Evolutionary conservation across 2,888 invertebrate species (phyloP), one percentile per base, ranked within the genome.

Genomic region (Melanostoma scalare): DNA sequence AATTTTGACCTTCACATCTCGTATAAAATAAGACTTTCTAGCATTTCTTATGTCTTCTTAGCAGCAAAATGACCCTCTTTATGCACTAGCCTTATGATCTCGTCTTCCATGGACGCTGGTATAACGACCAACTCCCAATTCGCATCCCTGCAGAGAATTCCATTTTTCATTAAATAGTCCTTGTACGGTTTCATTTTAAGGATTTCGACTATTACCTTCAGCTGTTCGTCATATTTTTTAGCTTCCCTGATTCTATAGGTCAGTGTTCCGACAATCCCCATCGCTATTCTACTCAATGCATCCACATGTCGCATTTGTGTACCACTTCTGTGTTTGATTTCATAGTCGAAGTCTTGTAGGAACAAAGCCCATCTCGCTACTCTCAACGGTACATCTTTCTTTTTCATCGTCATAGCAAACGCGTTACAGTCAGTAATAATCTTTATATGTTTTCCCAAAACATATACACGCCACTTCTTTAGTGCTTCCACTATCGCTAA

Each of bases 81-180:
- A 85, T 90, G 90, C 0, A 85, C 82, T 36, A 58, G 87, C 61
- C 84, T 84, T 8, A 91, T 90, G 3, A 91, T 86, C 61, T 90
- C 87, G 3, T 44, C 46, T 1, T 38, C 61, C 88, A 91, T 87
- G 3, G 30, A 31, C 38, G 85, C 87, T 0, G 90, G 90, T 20
- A 90, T 86, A 0, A 88, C 87, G 5, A 89, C 71, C 3, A 87
- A 6, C 0, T 65, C 33, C 38, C 44, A 20, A 2, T 30, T 46
- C 5, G 33, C 6, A 8, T 20, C 9, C 33, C 63, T 72, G 38
- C 56, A 69, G 0, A 79, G 4, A 4, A 79, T 40, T 33, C 50
- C 50, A 42, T 69, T 36, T 10, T 61, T 61, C 9, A 44, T 5
- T 44, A 20, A 46, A 31, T 31, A 46, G 30, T 61, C 46, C 30